These are phyloP conservation scores for Trichomalopsis sarcophagae DNA, from an alignment of 1,140 invertebrate species.

Conservation along the genomic window DNA sequence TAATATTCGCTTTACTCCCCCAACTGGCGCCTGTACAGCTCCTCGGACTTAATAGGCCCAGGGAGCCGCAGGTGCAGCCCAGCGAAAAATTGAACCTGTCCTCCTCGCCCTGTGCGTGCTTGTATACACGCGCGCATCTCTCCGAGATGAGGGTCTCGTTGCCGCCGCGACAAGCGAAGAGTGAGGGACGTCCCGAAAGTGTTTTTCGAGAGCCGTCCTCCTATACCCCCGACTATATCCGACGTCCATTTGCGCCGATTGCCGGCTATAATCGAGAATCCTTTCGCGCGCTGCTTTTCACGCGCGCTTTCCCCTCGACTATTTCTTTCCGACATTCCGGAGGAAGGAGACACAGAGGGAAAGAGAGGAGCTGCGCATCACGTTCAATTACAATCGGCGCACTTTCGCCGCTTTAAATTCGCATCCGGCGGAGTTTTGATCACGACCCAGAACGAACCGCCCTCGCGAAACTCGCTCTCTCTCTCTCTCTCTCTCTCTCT, in stretches of 20 bases:
- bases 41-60: conserved; percentile 45
- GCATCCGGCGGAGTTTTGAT: conserved; percentile 63
- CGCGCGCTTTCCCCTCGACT: neutral
- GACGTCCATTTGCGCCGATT: conserved; percentile 52
- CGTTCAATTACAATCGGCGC: conserved; percentile 64
- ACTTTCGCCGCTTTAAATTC: conserved; percentile 65
- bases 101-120: neutral
- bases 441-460: conserved; percentile 56
- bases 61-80: conserved; percentile 62
- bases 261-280: neutral
- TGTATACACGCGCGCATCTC: too few species aligned
- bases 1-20: neutral
- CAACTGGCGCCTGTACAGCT: neutral
- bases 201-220: conserved; percentile 33
- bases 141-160: too few species aligned
- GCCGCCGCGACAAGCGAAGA: neutral
- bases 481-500: neutral
- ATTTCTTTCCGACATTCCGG: neutral
- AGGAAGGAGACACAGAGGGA: neutral
- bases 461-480: neutral
- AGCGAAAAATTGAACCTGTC: conserved; percentile 65
- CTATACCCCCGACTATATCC: too few species aligned
- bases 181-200: neutral
- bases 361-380: conserved; percentile 52
- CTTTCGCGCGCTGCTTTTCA: neutral